Conservation (phyloP, 92 coral and sea anemone genomes). For the Epizoanthus rinbou region DNA sequence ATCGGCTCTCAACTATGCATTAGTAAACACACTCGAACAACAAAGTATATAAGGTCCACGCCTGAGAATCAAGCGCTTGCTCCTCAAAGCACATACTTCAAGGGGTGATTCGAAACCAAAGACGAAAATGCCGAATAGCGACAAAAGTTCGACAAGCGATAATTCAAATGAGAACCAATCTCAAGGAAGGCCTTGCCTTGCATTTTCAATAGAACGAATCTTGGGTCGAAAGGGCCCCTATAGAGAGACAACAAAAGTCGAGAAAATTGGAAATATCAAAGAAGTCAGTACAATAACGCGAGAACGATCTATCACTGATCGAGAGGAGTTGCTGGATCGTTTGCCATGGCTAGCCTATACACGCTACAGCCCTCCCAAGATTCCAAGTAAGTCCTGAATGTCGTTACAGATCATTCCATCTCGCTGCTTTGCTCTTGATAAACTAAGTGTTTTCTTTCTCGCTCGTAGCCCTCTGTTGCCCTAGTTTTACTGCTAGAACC, state of each 20-base stretch:
- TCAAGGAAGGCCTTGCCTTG: slow-evolving; percentile 40
- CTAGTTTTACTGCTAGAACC: no score
- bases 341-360: slow-evolving; percentile 93
- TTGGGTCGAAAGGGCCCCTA: slow-evolving; percentile 50
- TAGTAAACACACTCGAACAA: slow-evolving; percentile 20
- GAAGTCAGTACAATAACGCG: background rate
- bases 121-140: background rate
- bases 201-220: slow-evolving; percentile 91
- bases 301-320: background rate
- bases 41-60: slow-evolving; percentile 1
- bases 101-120: background rate
- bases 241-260: background rate
- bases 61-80: background rate
- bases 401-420: background rate
- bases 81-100: slow-evolving; percentile 9
- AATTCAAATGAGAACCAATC: slow-evolving; percentile 10
- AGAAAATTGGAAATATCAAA: slow-evolving; percentile 5
- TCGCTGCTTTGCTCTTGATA: no score
- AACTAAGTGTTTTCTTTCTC: slow-evolving; percentile 7
- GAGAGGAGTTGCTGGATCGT: slow-evolving; percentile 50
- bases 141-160: background rate
- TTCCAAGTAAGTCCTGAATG: slow-evolving; percentile 84
- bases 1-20: slow-evolving; percentile 29
- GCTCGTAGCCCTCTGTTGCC: background rate
- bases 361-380: slow-evolving; percentile 93